phyloP scores from a whole-genome alignment of 1,140 invertebrate species.

The Zaprionus gabonicus region DNA sequence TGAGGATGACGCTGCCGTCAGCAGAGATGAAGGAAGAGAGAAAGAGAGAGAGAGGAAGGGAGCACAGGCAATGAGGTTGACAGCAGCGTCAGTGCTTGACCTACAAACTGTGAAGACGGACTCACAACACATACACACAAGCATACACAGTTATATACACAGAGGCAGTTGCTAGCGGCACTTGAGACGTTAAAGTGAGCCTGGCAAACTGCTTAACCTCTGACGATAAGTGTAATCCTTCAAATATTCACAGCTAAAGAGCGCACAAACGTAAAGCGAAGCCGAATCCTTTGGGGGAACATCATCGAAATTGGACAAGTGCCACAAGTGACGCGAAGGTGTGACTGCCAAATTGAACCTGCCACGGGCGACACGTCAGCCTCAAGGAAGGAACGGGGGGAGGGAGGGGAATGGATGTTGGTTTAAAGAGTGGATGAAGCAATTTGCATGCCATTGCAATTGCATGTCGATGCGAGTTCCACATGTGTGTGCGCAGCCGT shows the following conservation, averaged over 20 bases:
- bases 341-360: constrained; percentile 70
- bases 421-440: constrained; percentile 13
- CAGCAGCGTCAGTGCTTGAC: constrained; percentile 58
- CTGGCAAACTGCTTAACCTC: constrained; percentile 38
- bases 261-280: constrained; percentile 12
- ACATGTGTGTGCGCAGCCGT: not conserved
- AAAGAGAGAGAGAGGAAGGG: not conserved
- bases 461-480: constrained; percentile 65
- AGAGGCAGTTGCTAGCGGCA: constrained; percentile 7
- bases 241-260: constrained; percentile 42
- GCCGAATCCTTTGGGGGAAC: constrained; percentile 36
- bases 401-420: not conserved
- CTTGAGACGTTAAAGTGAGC: constrained; percentile 63
- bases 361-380: constrained; percentile 41
- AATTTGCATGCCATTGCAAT: constrained; percentile 74
- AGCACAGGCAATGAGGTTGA: constrained; percentile 15
- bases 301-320: constrained; percentile 57
- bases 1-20: constrained; percentile 29
- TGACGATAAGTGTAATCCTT: constrained; percentile 23
- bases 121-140: not conserved
- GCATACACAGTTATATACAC: not conserved
- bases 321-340: constrained; percentile 53
- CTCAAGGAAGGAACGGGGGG: not conserved
- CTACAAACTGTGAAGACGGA: constrained; percentile 52
- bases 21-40: not conserved